Evolutionary conservation across 2,113 vertebrate genomes (phyloP).

Genomic region (Phyllopteryx taeniolatus): DNA sequence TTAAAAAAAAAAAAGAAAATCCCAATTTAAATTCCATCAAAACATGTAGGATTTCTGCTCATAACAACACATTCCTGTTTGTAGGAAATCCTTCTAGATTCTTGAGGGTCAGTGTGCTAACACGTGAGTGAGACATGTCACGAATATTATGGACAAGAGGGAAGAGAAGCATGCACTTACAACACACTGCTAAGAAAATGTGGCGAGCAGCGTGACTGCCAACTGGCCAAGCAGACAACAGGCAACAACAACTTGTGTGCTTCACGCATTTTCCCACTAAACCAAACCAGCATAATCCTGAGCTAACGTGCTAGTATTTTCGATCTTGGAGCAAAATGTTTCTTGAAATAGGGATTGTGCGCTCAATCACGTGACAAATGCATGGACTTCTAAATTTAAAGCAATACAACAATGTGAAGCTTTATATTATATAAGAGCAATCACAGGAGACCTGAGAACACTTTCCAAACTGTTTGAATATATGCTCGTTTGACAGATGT

Average conservation of each 20-base stretch:
- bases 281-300: conserved; percentile 26
- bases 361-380: conserved; percentile 9
- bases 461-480: conserved; percentile 48
- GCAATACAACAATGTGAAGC: conserved; percentile 24
- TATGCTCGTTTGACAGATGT: conserved; percentile 29
- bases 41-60: not conserved
- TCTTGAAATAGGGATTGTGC: conserved; percentile 9
- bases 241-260: conserved; percentile 16
- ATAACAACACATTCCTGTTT: not conserved
- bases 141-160: not conserved
- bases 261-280: conserved; percentile 22
- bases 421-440: conserved; percentile 22
- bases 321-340: conserved; percentile 13
- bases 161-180: not conserved
- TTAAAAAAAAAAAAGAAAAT: not conserved
- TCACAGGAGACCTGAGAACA: conserved; percentile 29
- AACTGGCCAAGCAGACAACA: conserved; percentile 9
- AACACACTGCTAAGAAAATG: conserved; percentile 3
- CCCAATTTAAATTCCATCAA: not conserved
- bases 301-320: conserved; percentile 22
- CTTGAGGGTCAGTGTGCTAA: not conserved
- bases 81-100: not conserved
- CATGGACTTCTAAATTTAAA: conserved; percentile 28
- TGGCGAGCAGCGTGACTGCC: conserved; percentile 4
- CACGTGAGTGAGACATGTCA: not conserved